Conservation (phyloP, 2,797 vertebrate genomes). For the Lepidocolaptes lacrymiger region DNA sequence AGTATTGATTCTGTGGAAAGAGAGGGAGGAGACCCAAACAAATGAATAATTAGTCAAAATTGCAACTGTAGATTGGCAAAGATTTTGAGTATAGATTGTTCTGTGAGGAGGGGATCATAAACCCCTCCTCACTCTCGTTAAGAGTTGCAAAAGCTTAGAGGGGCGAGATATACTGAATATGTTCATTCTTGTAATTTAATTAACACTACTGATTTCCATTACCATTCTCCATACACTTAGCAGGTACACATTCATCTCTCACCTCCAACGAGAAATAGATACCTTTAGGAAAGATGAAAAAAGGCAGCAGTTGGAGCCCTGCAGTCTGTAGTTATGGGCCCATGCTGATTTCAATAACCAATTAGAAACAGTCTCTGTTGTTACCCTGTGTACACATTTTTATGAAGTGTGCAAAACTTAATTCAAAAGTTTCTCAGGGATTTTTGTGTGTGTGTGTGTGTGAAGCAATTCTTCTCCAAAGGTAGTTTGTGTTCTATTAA, state of each 20-base stretch:
- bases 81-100: neutral
- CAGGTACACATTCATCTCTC: conserved; percentile 32
- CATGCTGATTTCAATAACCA: conserved; percentile 17
- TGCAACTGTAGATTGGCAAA: neutral
- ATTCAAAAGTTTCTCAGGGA: neutral
- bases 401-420: neutral
- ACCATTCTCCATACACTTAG: conserved; percentile 18
- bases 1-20: neutral
- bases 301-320: neutral
- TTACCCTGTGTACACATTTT: neutral
- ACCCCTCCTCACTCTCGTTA: conserved; percentile 25
- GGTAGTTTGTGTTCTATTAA: neutral
- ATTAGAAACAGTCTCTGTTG: neutral
- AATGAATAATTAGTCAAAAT: neutral
- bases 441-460: neutral
- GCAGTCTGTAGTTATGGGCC: neutral
- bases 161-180: conserved; percentile 34
- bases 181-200: conserved; percentile 67
- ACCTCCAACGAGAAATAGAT: conserved; percentile 20
- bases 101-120: conserved; percentile 14
- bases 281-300: conserved; percentile 29
- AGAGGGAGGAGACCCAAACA: neutral
- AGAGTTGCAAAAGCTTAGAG: conserved; percentile 39
- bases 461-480: neutral
- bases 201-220: conserved; percentile 63